Evolutionary conservation across 2,113 vertebrate species (phyloP), one percentile per base, ranked within the genome.

Genomic region (Sturnira hondurensis): DNA sequence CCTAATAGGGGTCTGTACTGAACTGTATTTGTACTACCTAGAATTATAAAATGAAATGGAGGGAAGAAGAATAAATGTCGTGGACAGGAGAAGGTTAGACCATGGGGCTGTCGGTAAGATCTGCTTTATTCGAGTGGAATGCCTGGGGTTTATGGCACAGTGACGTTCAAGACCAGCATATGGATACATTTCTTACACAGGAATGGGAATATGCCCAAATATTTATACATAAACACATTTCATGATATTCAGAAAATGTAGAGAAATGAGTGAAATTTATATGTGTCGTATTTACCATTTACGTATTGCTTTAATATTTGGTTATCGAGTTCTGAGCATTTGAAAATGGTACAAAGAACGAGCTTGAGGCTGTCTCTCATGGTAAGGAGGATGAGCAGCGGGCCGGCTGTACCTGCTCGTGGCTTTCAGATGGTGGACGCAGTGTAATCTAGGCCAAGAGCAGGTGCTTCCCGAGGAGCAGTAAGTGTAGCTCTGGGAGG

Each of bases 11-110:
- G n/a, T 96, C n/a, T 43, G 5, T 47, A 81, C 67, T 52, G 43
- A 93, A 71, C 74, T 97, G 76, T 85, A 50, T 81, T 83, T 38
- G 1, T 81, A 63, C 84, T 91, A 86, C 68, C 76, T 96, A 47
- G 61, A 38, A 47, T 82, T 85, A n/a, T 9, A 68, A 67, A 31
- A 36, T 45, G 52, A 89, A 24, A 47, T 0, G 33, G 68, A 50
- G 33, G 65, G 28, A 78, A 77, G 67, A 71, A 86, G 22, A 93
- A 31, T 54, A 24, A 78, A 1, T 43, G 65, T n/a, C 36, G 6
- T 1, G 28, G 74, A 38, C 19, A 28, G 45, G 52, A 63, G 45
- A 45, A 63, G 47, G 7, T 22, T n/a, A 94, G 82, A 56, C 50
- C 41, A 3, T 33, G 7, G 26, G 22, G 31, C 14, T 58, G 0